These are phyloP conservation scores for Microctonus brassicae DNA, from an alignment of 2,888 invertebrate genomes.

Conservation along the genomic window DNA sequence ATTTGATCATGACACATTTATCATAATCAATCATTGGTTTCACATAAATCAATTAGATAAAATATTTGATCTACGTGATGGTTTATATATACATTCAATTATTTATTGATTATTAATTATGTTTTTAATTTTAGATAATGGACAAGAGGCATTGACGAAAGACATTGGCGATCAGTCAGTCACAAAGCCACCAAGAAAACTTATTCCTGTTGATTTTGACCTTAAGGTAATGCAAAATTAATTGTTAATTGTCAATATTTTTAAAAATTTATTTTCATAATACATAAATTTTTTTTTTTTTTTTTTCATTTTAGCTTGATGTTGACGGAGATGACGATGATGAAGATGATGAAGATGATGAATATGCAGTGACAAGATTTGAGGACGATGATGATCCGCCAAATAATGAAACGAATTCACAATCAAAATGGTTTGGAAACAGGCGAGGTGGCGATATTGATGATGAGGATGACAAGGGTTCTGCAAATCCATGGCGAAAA, in stretches of 20 bases:
- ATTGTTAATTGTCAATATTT: constrained; percentile 6
- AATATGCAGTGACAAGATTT: constrained; percentile 58
- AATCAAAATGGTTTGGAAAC: constrained; percentile 32
- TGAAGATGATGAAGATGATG: constrained; percentile 68
- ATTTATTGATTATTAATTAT: neutral
- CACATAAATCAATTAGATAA: constrained; percentile 12
- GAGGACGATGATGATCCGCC: constrained; percentile 56
- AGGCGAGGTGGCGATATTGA: constrained; percentile 48
- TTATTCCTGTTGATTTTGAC: constrained; percentile 66
- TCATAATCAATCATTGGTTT: constrained; percentile 28
- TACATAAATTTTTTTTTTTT: constrained; percentile 13
- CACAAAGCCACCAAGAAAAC: constrained; percentile 52
- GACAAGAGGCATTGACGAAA: constrained; percentile 40
- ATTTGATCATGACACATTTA: constrained; percentile 5
- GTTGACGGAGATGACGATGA: constrained; percentile 71
- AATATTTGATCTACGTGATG: neutral
- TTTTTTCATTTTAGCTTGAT: constrained; percentile 56
- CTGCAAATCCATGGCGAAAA: constrained; percentile 68
- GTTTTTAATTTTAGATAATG: constrained; percentile 49
- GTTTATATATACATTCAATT: neutral
- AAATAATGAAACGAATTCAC: constrained; percentile 49
- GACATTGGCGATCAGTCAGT: constrained; percentile 31
- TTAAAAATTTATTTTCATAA: neutral
- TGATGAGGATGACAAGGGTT: constrained; percentile 58
- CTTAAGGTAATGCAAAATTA: constrained; percentile 58